phyloP scores from a whole-genome alignment of 2,888 invertebrate species.

The Euspilapteryx auroguttella region DNA sequence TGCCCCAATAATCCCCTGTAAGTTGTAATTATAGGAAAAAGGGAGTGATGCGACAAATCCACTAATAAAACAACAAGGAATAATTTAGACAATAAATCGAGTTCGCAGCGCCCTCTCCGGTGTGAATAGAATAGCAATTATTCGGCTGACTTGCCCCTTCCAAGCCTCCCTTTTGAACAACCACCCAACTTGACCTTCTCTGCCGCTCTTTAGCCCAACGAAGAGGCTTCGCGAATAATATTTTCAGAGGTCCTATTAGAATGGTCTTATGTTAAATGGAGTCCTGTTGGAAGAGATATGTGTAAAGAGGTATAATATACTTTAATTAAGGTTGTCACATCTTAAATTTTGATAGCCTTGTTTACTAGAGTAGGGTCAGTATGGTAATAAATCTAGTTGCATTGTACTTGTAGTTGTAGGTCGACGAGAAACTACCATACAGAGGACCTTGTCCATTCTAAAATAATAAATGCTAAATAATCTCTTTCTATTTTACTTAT shows the following conservation, averaged over 20 bases:
- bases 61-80: slow-evolving; percentile 61
- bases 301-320: slow-evolving; percentile 18
- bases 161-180: slow-evolving; percentile 5
- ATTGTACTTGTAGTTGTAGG: background rate
- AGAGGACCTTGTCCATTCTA: too few relatives aligned
- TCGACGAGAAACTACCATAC: too few relatives aligned
- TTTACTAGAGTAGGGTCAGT: slow-evolving; percentile 8
- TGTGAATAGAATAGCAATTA: slow-evolving; percentile 63
- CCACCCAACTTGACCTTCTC: slow-evolving; percentile 1
- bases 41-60: slow-evolving; percentile 49
- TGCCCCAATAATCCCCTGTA: slow-evolving; percentile 34
- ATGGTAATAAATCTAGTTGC: too few relatives aligned
- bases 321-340: slow-evolving; percentile 38
- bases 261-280: slow-evolving; percentile 1
- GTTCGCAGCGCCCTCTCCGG: slow-evolving; percentile 24
- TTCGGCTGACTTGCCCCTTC: slow-evolving; percentile 44
- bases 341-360: slow-evolving; percentile 13
- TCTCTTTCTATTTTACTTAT: too few relatives aligned
- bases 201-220: too few relatives aligned
- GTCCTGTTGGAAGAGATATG: slow-evolving; percentile 4
- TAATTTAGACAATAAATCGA: slow-evolving; percentile 55
- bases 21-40: slow-evolving; percentile 50
- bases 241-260: background rate
- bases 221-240: too few relatives aligned
- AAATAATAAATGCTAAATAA: too few relatives aligned